A percentile compares a stretch with the other conserved stretches of the same genome.
Conservation (phyloP, 92 coral and sea anemone genomes). For the Muricea muricata region DNA sequence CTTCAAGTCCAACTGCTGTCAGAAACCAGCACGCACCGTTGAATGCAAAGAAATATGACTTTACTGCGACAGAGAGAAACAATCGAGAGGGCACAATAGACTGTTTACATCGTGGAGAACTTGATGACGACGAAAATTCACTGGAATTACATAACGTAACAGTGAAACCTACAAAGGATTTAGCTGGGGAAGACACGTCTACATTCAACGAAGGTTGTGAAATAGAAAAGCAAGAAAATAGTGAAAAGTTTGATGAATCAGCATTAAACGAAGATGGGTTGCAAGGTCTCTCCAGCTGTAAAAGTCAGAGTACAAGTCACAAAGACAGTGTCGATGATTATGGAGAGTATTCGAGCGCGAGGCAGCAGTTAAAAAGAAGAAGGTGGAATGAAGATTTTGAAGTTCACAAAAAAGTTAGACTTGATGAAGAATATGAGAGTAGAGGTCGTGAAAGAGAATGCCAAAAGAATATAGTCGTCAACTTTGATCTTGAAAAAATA, state of each 20-base stretch:
- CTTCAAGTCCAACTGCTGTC: background rate
- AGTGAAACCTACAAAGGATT: background rate
- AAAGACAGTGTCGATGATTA: background rate
- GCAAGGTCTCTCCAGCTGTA: background rate
- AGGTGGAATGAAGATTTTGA: background rate
- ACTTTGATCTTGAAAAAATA: slow-evolving; percentile 67
- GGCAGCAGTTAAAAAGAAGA: background rate
- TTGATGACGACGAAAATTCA: too few relatives aligned
- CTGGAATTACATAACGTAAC: too few relatives aligned
- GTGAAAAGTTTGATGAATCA: background rate
- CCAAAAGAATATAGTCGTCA: slow-evolving; percentile 60
- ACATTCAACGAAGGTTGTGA: background rate
- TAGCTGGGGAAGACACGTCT: background rate
- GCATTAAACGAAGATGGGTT: background rate
- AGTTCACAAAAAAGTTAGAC: slow-evolving; percentile 12
- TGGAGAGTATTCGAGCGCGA: background rate
- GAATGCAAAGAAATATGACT: background rate
- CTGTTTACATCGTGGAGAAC: too few relatives aligned
- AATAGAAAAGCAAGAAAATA: slow-evolving; percentile 2
- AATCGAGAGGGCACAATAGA: background rate
- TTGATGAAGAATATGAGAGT: background rate
- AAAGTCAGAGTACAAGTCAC: background rate
- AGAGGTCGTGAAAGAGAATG: background rate
- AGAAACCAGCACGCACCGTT: background rate
- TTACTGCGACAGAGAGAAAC: background rate